Base-by-base conservation (phyloP, 1,140 invertebrate genomes). In the Heliconius hermathena region DNA sequence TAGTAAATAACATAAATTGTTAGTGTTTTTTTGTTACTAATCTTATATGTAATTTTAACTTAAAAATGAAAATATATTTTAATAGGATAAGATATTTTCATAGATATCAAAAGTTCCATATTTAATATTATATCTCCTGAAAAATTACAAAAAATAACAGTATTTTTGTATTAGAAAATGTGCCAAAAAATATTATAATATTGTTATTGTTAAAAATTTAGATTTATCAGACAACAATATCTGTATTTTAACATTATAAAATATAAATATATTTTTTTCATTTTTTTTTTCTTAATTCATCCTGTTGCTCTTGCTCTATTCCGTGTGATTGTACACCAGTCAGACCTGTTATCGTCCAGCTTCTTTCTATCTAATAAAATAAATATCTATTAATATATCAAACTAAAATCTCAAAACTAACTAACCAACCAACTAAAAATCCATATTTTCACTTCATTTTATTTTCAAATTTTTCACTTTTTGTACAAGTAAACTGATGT, bases 131-230 rank as follows among this genome's bases (percentile, higher is more conserved):
- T 57, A 57, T 57, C n/a, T 66, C 22, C 8, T 5, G 22, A 9
- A 29, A 46, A 46, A 46, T 46, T 46, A 46, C 41, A 16, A 46
- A 13, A 22, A 29, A 13, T 26, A 66, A 66, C 60, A 29, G 22
- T 66, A 66, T 66, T 66, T 66, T 66, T 26, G 5, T 26, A 26
- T 66, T 29, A 66, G n/a, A 66, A 41, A 26, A 78, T 57, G 72
- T 78, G 77, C 77, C 77, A 78, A 78, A 78, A 29, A 26, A 66
- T 60, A 29, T 29, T 29, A 36, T 60, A 38, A 57, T 54, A 49
- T 75, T 52, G 26, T 75, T 75, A 33, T 29, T 75, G 74, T 75
- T 54, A 36, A 57, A 75, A 54, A 75, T 5, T 66, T 29, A 29
- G 3, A 11, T 66, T 66, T 66, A 66, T 66, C 29, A 29, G 26